Base-by-base conservation (phyloP, 1,140 invertebrate genomes). In the Drosophila orosa region DNA sequence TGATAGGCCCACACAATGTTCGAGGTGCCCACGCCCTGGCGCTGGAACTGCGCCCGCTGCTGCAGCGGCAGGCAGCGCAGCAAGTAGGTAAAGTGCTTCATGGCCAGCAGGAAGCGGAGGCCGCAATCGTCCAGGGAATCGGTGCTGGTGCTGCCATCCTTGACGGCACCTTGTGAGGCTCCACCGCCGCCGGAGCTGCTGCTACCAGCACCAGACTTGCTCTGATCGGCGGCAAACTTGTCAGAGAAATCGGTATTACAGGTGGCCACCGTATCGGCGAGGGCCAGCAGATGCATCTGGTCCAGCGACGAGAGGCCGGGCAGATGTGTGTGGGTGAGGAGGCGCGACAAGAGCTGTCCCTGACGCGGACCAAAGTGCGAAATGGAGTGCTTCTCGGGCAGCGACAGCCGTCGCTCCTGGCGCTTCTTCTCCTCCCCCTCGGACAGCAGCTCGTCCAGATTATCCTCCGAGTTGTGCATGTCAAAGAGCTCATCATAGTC, bases 1-100 rank as follows among this genome's bases (percentile, higher is more conserved):
- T 99, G 99, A 92, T 98, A 99, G 2, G 98, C 99, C 99, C 99
- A 99, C 10, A 99, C 98, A 13, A 99, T 93, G 92, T 99, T 98
- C 60, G 97, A 96, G 1, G 97, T 96, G 7, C 96, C 96, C 0
- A 99, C 95, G 15, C 99, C 99, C 74, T 96, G 95, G 60, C 96
- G 96, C 90, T 98, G 97, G 61, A 99, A 95, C 56, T 96, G 94
- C 0, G 96, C 95, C 40, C 98, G 94, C 91, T 99, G 98, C 3
- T 95, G 95, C 5, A 98, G 92, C 0, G 98, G 98, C 29, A 99
- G 93, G 86, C 98, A 99, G 7, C 94, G 93, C 44, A 98, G 91
- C n/a, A 99, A 92, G 92, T 99, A 99, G 67, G 97, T 97, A 91
- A 99, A 98, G 92, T 99, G 98, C 78, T 99, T 98, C 96, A 99